Conservation (phyloP, 2,888 invertebrate species). For the Germaria angustata region DNA sequence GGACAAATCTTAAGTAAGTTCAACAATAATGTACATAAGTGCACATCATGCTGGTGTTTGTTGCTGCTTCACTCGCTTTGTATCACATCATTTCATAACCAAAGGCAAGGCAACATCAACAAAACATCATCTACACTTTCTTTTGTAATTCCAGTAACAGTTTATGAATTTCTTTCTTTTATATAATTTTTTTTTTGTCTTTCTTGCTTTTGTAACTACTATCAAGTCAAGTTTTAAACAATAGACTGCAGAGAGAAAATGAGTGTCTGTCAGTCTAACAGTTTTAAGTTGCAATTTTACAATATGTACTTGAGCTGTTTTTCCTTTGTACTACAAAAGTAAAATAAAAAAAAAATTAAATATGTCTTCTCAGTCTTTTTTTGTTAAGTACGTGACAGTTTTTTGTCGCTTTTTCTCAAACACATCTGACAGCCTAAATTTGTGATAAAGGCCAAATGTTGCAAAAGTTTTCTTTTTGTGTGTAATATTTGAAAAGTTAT, state of each 20-base stretch:
- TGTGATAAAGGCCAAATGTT: conserved; percentile 55
- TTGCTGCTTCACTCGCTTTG: conserved; percentile 8
- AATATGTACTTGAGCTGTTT: conserved; percentile 47
- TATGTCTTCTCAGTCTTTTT: conserved; percentile 31
- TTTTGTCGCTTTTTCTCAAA: conserved; percentile 34
- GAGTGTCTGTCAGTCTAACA: conserved; percentile 54
- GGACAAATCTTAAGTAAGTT: conserved; percentile 17
- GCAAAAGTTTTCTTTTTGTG: conserved; percentile 29
- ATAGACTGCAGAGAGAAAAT: conserved; percentile 34
- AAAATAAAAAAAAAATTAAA: conserved; percentile 10
- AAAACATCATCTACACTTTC: conserved; percentile 39
- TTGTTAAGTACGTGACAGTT: neutral
- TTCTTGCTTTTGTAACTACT: conserved; percentile 3
- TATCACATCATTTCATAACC: conserved; percentile 52
- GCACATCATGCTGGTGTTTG: conserved; percentile 21
- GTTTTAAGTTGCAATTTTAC: conserved; percentile 53
- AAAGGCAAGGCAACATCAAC: conserved; percentile 41
- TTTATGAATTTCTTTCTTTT: conserved; percentile 55
- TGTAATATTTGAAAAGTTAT: conserved; percentile 32
- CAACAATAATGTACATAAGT: conserved; percentile 9
- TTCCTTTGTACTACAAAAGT: conserved; percentile 7
- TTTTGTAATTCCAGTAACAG: conserved; percentile 55
- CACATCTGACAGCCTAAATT: conserved; percentile 45
- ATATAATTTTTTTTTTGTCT: neutral
- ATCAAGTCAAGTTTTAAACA: conserved; percentile 58